A percentile compares a stretch with the other conserved stretches of the same genome.
Conservation (phyloP, 2,888 invertebrate genomes). For the Tanytarsus gracilentus region DNA sequence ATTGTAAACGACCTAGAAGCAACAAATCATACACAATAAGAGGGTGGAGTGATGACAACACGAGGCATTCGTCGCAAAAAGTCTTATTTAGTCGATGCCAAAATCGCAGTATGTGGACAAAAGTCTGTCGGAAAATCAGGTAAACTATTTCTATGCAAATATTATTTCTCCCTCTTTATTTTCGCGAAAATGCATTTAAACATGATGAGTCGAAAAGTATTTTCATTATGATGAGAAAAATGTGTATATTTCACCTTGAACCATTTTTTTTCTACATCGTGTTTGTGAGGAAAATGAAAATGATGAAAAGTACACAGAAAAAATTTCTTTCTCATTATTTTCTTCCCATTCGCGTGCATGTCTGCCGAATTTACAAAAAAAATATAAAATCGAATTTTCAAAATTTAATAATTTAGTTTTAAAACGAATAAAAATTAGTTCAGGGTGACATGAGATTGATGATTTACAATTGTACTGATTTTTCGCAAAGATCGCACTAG, state of each 20-base stretch:
- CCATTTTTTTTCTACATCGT: slow-evolving; percentile 15
- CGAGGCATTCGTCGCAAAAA: slow-evolving; percentile 81
- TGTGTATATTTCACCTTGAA: slow-evolving; percentile 26
- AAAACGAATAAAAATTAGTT: too few species aligned
- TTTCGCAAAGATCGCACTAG: too few species aligned
- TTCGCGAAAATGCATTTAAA: not conserved
- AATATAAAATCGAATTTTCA: too few species aligned
- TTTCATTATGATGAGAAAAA: slow-evolving; percentile 7
- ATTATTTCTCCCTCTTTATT: not conserved
- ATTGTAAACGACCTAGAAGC: not conserved
- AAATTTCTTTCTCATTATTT: not conserved
- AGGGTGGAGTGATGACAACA: slow-evolving; percentile 52
- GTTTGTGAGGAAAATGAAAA: too few species aligned
- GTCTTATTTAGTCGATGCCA: slow-evolving; percentile 79
- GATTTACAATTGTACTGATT: too few species aligned
- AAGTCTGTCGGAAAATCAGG: slow-evolving; percentile 90
- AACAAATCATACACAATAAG: not conserved
- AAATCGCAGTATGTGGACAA: slow-evolving; percentile 82
- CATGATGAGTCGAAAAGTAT: not conserved
- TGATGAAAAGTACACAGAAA: too few species aligned
- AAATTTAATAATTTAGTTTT: too few species aligned
- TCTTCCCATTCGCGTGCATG: too few species aligned
- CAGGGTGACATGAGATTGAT: too few species aligned
- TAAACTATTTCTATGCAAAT: slow-evolving; percentile 45
- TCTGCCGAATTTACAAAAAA: too few species aligned